phyloP scores from a whole-genome alignment of 2,797 vertebrate species.

The Tenualosa thibaudeaui region DNA sequence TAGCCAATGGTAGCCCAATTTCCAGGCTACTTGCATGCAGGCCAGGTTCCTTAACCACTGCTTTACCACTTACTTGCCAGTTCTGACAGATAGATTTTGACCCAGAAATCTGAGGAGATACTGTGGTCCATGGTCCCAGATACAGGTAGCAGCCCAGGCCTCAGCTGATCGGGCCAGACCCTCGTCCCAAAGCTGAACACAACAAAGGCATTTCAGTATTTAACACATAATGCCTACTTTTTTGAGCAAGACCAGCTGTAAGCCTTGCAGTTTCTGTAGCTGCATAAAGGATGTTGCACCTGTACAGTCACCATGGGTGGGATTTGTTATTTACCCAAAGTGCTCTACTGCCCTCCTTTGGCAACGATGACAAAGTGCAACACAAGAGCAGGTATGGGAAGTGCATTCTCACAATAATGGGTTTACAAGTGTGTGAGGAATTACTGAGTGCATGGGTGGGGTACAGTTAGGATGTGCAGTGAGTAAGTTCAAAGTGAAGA shows the following conservation, averaged over 20 bases:
- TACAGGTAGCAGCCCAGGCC: constrained; percentile 86
- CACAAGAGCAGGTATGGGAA: not conserved
- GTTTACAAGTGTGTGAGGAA: not conserved
- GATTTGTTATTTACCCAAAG: not conserved
- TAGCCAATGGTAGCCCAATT: no score
- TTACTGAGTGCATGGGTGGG: not conserved
- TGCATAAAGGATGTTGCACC: not conserved
- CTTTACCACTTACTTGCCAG: constrained; percentile 76
- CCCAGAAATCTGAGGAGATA: constrained; percentile 85
- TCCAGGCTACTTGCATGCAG: no score
- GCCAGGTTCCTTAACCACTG: no score
- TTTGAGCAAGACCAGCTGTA: not conserved
- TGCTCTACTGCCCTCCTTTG: constrained; percentile 17
- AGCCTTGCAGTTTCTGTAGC: not conserved
- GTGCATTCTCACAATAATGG: not conserved
- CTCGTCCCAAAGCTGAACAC: constrained; percentile 84
- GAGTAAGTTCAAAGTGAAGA: not conserved
- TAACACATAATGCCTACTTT: not conserved
- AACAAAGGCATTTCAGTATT: not conserved
- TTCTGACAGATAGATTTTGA: constrained; percentile 87
- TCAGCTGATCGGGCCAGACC: constrained; percentile 85
- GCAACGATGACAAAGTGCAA: not conserved
- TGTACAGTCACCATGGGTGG: not conserved
- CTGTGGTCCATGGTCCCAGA: constrained; percentile 88
- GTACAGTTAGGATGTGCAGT: no score